These are phyloP conservation scores for Hybos culiciformis DNA, from an alignment of 2,888 invertebrate genomes.

Conservation along the genomic window DNA sequence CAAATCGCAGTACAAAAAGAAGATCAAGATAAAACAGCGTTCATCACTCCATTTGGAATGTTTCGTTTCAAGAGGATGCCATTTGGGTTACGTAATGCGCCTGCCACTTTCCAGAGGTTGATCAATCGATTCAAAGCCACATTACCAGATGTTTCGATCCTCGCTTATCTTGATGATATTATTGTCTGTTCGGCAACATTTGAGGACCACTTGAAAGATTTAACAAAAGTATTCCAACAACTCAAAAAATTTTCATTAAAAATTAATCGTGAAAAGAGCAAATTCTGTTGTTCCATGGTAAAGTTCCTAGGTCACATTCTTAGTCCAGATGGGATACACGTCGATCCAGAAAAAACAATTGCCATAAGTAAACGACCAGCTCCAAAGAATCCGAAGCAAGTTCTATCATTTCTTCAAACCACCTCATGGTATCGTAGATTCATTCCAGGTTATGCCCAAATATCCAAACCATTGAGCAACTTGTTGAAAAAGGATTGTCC, in stretches of 20 bases:
- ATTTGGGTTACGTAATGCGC: constrained; percentile 20
- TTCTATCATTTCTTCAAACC: too few species aligned
- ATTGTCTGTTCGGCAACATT: constrained; percentile 16
- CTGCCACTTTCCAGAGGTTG: constrained; percentile 17
- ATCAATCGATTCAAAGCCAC: constrained; percentile 16
- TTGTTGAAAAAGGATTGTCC: too few species aligned
- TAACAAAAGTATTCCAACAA: constrained; percentile 17
- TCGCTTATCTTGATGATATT: constrained; percentile 19
- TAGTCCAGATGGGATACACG: constrained; percentile 16
- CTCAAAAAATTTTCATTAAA: constrained; percentile 15
- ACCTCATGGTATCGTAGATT: too few species aligned
- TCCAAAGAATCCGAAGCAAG: too few species aligned
- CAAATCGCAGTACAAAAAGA: too few species aligned
- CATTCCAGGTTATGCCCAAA: too few species aligned
- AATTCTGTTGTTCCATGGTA: constrained; percentile 11
- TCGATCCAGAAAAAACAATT: too few species aligned
- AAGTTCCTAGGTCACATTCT: constrained; percentile 21
- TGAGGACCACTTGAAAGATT: constrained; percentile 16
- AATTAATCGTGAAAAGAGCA: constrained; percentile 16
- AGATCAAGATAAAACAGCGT: constrained; percentile 20
- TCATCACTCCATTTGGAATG: constrained; percentile 21
- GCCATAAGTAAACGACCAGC: too few species aligned
- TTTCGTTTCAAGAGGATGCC: constrained; percentile 20
- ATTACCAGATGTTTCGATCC: constrained; percentile 10
- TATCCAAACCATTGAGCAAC: too few species aligned